Conservation (phyloP, 35 echinoderm and acorn worm genomes). For the Amphiura filiformis region DNA sequence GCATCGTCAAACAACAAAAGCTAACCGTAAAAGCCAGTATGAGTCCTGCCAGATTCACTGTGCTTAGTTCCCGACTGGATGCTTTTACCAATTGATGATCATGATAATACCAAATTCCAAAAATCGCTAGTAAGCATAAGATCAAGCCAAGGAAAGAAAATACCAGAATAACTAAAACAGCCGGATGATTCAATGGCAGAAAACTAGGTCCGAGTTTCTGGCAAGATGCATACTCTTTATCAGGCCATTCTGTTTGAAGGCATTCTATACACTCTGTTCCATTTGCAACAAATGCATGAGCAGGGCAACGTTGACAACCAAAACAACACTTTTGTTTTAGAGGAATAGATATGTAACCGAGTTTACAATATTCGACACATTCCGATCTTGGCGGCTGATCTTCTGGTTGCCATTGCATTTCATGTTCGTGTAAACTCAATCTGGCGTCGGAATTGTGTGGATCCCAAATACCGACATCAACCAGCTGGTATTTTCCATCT, state of each 20-base stretch:
- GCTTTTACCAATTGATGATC: constrained; percentile 37
- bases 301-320: background rate
- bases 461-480: constrained; percentile 16
- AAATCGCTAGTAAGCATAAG: background rate
- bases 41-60: constrained; percentile 13
- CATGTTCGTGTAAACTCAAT: background rate
- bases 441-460: background rate
- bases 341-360: background rate
- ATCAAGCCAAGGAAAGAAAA: background rate
- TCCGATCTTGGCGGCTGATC: background rate
- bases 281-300: constrained; percentile 3
- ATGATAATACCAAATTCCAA: background rate
- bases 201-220: background rate
- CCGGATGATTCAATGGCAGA: background rate
- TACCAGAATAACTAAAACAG: background rate
- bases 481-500: background rate
- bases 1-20: background rate
- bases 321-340: constrained; percentile 8
- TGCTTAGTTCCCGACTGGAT: constrained; percentile 39
- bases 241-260: constrained; percentile 2
- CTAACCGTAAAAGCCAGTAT: background rate
- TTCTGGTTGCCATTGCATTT: background rate
- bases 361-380: constrained; percentile 5
- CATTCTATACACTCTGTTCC: constrained; percentile 1
- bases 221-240: constrained; percentile 1